Evolutionary conservation across 2,113 vertebrate species (phyloP).

Genomic region (Ornithorhynchus anatinus): DNA sequence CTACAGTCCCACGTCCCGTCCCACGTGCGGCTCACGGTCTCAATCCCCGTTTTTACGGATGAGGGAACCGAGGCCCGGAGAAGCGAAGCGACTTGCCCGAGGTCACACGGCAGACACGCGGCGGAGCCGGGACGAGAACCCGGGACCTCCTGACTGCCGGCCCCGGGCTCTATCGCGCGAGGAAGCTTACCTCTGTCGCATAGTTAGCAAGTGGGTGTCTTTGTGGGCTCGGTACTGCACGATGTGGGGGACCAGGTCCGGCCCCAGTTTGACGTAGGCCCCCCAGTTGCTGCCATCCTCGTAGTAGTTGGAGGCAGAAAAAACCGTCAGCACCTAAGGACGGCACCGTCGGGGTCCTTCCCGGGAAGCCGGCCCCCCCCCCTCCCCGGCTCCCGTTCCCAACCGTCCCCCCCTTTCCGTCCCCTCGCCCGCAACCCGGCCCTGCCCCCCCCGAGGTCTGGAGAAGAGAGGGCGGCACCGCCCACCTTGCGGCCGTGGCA

Average conservation of each 20-base stretch:
- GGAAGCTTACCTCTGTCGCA: conserved; percentile 85
- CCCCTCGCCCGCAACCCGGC: no score
- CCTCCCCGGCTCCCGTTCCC: accelerated
- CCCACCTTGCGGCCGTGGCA: conserved; percentile 84
- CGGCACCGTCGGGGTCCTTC: background rate
- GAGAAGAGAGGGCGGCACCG: no score
- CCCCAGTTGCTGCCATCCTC: conserved; percentile 93
- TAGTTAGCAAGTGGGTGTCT: conserved; percentile 77
- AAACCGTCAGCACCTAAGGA: conserved; percentile 90
- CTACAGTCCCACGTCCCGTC: no score
- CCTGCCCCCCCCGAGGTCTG: no score
- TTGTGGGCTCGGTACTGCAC: conserved; percentile 89
- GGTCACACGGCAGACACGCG: no score
- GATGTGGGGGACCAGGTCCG: conserved; percentile 83
- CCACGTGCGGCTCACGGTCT: no score
- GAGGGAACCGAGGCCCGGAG: no score
- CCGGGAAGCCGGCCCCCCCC: accelerated
- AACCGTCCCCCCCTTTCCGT: accelerated
- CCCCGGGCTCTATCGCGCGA: no score
- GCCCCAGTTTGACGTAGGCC: conserved; percentile 88
- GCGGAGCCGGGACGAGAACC: no score
- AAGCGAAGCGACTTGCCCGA: no score
- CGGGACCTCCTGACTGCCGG: no score
- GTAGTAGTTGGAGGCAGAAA: conserved; percentile 97
- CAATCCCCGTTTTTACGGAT: no score